Conservation (phyloP, 2,113 vertebrate genomes). For the Capra hircus region DNA sequence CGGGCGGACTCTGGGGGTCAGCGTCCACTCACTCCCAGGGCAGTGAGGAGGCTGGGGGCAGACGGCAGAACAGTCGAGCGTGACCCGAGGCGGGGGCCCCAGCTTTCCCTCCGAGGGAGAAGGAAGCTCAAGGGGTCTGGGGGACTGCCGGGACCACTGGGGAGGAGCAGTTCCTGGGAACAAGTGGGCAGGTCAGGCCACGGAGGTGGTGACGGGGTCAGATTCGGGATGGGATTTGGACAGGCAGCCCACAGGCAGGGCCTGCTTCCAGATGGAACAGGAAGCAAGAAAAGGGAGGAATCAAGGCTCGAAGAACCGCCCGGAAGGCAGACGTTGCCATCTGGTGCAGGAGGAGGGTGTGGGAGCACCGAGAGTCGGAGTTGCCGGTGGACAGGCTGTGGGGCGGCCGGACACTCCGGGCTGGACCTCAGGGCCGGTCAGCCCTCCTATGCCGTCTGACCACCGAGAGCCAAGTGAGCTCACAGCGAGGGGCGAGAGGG, state of each 20-base stretch:
- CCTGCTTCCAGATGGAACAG: neutral
- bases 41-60: neutral
- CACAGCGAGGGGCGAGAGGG: neutral
- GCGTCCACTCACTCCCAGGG: neutral
- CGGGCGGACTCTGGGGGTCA: accelerated
- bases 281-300: neutral
- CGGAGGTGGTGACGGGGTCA: neutral
- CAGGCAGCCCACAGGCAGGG: neutral
- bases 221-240: neutral
- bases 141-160: neutral
- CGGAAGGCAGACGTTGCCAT: neutral
- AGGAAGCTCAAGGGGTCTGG: neutral
- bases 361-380: neutral
- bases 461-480: neutral
- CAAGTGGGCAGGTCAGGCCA: neutral
- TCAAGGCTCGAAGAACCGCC: neutral
- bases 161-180: neutral
- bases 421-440: neutral
- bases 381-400: neutral
- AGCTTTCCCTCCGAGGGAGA: neutral
- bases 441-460: accelerated
- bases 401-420: neutral
- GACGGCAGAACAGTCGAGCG: neutral
- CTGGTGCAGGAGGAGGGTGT: neutral
- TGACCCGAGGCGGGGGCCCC: neutral